Conservation (phyloP, 2,888 invertebrate genomes). For the Drosophila neotestacea region DNA sequence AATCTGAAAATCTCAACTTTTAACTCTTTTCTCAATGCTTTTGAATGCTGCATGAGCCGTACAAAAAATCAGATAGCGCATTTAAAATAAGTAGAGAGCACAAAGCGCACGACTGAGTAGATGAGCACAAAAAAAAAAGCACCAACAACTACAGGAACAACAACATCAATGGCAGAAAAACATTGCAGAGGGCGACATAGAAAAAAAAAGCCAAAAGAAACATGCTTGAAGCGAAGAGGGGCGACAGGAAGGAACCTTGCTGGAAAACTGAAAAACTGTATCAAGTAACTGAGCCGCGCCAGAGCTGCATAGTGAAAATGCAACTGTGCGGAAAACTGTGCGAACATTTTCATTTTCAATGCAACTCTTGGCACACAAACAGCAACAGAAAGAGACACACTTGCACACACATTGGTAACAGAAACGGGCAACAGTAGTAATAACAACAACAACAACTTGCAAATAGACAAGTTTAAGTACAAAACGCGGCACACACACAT, state of each 20-base stretch:
- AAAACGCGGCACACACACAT: slow-evolving; percentile 37
- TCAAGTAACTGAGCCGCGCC: slow-evolving; percentile 81
- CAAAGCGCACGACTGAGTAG: slow-evolving; percentile 76
- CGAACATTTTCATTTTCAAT: slow-evolving; percentile 81
- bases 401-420: slow-evolving; percentile 26
- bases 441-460: slow-evolving; percentile 60
- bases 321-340: slow-evolving; percentile 82
- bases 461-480: slow-evolving; percentile 81
- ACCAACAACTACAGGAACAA: slow-evolving; percentile 12
- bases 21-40: slow-evolving; percentile 60
- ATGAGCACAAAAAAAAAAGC: slow-evolving; percentile 49
- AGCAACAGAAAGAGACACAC: slow-evolving; percentile 21
- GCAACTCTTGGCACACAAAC: slow-evolving; percentile 74
- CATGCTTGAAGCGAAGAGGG: background rate
- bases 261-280: slow-evolving; percentile 60
- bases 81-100: slow-evolving; percentile 76
- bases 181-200: slow-evolving; percentile 64
- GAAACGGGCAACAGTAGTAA: slow-evolving; percentile 34
- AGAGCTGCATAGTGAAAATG: slow-evolving; percentile 78
- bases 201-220: slow-evolving; percentile 34
- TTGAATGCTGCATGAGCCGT: slow-evolving; percentile 74
- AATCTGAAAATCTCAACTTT: slow-evolving; percentile 69
- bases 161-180: slow-evolving; percentile 50
- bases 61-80: slow-evolving; percentile 74
- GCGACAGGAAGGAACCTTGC: slow-evolving; percentile 1